Percentiles rank a stretch among this genome's conserved stretches.
These are phyloP conservation scores for Cromileptes altivelis DNA, from an alignment of 2,113 vertebrate species.

Conservation along the genomic window DNA sequence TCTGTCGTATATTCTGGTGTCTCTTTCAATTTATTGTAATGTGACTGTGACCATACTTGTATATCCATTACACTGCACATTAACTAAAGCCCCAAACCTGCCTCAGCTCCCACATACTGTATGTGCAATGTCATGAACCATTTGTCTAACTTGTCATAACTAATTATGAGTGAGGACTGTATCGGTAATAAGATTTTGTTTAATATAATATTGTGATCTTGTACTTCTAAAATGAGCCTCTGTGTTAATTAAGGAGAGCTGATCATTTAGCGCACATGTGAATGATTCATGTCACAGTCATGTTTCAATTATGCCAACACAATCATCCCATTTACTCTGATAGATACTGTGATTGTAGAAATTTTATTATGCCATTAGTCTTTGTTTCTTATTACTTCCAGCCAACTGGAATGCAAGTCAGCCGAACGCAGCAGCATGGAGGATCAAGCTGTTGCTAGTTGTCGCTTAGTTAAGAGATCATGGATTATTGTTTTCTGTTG, in stretches of 20 bases:
- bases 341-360: conserved; percentile 3
- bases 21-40: neutral
- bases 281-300: conserved; percentile 24
- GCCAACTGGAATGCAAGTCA: neutral
- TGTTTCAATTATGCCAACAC: conserved; percentile 16
- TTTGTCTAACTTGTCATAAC: conserved; percentile 7
- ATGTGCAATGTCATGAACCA: conserved; percentile 1
- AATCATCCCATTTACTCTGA: conserved; percentile 10
- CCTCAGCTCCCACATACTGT: neutral
- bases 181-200: neutral
- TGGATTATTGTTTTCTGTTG: neutral
- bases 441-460: neutral
- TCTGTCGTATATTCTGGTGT: neutral
- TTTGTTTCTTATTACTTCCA: conserved; percentile 33
- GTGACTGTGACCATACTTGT: neutral
- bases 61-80: neutral
- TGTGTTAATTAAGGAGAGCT: neutral
- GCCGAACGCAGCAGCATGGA: neutral
- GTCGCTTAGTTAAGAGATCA: neutral
- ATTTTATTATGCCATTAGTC: conserved; percentile 15
- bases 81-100: neutral
- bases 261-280: conserved; percentile 10
- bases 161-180: conserved; percentile 13
- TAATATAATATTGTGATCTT: neutral
- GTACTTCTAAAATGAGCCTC: neutral